phyloP scores from a whole-genome alignment of 1,140 invertebrate species.

The Adoxophyes honmai region DNA sequence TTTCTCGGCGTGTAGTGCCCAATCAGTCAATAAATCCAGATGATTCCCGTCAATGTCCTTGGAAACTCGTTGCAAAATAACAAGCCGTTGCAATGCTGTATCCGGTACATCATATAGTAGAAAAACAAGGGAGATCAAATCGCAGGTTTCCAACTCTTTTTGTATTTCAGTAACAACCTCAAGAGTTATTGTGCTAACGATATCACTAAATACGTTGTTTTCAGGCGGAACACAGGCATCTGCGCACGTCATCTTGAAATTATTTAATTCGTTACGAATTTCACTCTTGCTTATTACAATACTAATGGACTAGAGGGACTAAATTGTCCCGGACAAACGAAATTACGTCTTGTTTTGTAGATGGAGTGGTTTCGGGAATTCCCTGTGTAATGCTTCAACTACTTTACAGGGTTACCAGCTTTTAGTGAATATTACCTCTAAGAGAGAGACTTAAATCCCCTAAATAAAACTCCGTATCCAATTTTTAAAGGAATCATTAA shows the following conservation, averaged over 20 bases:
- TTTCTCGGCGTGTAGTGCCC: constrained; percentile 46
- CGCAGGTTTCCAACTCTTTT: constrained; percentile 55
- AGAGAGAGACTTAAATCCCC: no score
- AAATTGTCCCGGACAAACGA: no score
- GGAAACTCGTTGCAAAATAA: constrained; percentile 49
- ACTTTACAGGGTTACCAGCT: no score
- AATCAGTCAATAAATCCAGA: constrained; percentile 56
- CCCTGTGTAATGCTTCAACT: no score
- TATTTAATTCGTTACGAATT: no score
- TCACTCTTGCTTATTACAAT: no score
- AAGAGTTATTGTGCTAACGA: constrained; percentile 34
- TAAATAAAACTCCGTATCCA: no score
- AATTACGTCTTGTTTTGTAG: no score
- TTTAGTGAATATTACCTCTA: no score
- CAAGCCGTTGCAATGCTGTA: constrained; percentile 56
- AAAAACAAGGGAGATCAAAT: constrained; percentile 63
- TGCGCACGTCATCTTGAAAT: constrained; percentile 34
- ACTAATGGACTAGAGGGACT: no score
- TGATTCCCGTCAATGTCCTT: constrained; percentile 40
- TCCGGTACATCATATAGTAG: constrained; percentile 60
- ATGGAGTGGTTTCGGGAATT: no score
- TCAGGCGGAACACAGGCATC: constrained; percentile 28
- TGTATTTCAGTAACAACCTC: constrained; percentile 51
- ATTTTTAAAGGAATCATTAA: no score
- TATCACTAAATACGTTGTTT: constrained; percentile 33